Evolutionary conservation across 2,888 invertebrate species (phyloP), one percentile per base, ranked within the genome.

Genomic region (Cynaeus angustus): DNA sequence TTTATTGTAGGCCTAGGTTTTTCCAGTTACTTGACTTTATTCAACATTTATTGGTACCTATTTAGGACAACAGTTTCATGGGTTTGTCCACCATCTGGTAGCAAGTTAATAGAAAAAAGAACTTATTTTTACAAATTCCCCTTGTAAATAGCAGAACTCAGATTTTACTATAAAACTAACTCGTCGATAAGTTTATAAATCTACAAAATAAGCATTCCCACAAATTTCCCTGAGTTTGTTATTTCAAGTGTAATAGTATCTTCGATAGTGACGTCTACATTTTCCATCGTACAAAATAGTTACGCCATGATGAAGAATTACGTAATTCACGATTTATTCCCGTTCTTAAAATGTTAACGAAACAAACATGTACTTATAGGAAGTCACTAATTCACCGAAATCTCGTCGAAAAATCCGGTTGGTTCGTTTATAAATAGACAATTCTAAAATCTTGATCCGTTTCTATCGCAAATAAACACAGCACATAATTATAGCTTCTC

Each of bases 401-500:
- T 38, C 38, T n/a, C n/a, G 38, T 38, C 10, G 9, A 41, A 13
- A 41, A 41, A 41, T 13, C 41, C 41, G 41, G 13, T 41, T 41
- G 3, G 6, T 41, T 41, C 1, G 2, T n/a, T 7, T 41, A n/a
- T n/a, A 37, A 37, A 37, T n/a, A 8, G 37, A n/a, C n/a, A n/a
- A n/a, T n/a, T n/a, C n/a, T n/a, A n/a, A n/a, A 8, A 8, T 37
- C 37, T n/a, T n/a, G 41, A 12, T 41, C 41, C 41, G 41, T 13
- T 41, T 41, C 41, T 7, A 12, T 6, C 41, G 13, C 41, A 41
- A 41, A 41, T 41, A 41, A 41, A 41, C 41, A 38, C 38, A 6
- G 28, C 28, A 28, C 28, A 28, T 7, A 33, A 7, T 33, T 2
- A 33, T n/a, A 7, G n/a, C 1, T 33, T 33, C 33, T 33, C 10